These are phyloP conservation scores for Syngnathus floridae DNA, from an alignment of 2,113 vertebrate genomes.

Conservation along the genomic window DNA sequence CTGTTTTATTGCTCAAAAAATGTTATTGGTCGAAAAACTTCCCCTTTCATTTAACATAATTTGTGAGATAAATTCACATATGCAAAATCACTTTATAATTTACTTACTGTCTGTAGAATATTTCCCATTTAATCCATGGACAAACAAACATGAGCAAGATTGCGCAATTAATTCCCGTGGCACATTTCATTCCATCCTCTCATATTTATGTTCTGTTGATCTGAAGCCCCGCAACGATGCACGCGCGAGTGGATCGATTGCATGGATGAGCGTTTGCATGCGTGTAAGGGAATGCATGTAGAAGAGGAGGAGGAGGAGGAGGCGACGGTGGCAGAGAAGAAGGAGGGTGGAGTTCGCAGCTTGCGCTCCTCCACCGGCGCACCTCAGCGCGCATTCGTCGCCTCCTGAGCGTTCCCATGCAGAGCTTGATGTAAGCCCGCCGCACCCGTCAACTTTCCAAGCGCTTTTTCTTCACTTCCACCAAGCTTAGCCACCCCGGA, in stretches of 20 bases:
- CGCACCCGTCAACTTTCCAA: constrained; percentile 50
- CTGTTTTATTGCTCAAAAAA: no score
- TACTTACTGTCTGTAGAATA: not conserved
- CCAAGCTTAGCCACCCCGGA: constrained; percentile 40
- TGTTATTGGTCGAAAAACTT: not conserved
- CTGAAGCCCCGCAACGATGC: constrained; percentile 32
- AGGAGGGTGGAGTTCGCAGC: constrained; percentile 67
- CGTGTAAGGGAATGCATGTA: constrained; percentile 60
- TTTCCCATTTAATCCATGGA: not conserved
- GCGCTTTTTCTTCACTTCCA: constrained; percentile 36
- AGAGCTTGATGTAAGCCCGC: constrained; percentile 28
- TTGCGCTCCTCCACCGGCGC: constrained; percentile 10
- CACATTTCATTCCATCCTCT: not conserved
- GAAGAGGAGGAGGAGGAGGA: constrained; percentile 39
- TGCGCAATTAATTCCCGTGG: not conserved
- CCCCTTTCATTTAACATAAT: not conserved
- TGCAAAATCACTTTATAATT: not conserved
- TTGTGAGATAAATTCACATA: not conserved
- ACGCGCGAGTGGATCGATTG: constrained; percentile 39
- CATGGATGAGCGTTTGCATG: constrained; percentile 40
- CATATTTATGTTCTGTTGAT: constrained; percentile 28
- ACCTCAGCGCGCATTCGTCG: constrained; percentile 2
- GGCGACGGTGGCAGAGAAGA: not conserved
- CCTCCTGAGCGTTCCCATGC: not conserved
- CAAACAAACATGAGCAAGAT: not conserved